Base-by-base conservation (phyloP, 2,113 vertebrate species). In the Centropristis striata region DNA sequence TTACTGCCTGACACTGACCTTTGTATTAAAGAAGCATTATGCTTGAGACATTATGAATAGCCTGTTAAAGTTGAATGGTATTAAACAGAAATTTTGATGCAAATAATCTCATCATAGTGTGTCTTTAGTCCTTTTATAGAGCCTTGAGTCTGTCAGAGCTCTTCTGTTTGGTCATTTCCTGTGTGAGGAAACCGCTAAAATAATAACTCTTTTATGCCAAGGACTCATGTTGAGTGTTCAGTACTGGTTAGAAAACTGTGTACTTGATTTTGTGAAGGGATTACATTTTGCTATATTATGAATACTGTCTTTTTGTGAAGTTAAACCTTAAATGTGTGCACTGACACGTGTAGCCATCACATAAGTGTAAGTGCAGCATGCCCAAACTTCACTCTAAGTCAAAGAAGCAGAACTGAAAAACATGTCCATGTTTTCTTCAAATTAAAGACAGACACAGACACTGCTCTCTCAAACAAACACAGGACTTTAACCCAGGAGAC, bases 161-260 rank as follows among this genome's bases (percentile, higher is more conserved):
- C 10, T 27, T 54, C 14, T 75, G 55, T 32, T 39, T 71, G 39
- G 76, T 90, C 2, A 92, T 86, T 75, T 89, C 74, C 64, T 85
- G 73, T 89, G 53, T 80, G 21, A 58, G 27, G 36, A 64, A 73
- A 37, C 21, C 14, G 7, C 58, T 49, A 57, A 54, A 77, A 61
- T 41, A 72, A 67, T 42, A 58, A 23, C 20, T 5, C 13, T 18
- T 47, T 49, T 12, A 54, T 32, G 20, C 37, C 27, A 59, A 70
- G 20, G 18, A 51, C 6, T 32, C 4, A 9, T 59, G 16, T 37
- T 57, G 11, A 16, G 50, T 54, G 27, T 14, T 54, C 4, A 28
- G 21, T 53, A 16, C 8, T 1, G 1, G 16, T 12, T 42, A 23
- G 21, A 46, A 67, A 37, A 20, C 18, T 8, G 5, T 65, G 39